phyloP scores from a whole-genome alignment of 2,888 invertebrate species.

The Eurytoma adleriae region DNA sequence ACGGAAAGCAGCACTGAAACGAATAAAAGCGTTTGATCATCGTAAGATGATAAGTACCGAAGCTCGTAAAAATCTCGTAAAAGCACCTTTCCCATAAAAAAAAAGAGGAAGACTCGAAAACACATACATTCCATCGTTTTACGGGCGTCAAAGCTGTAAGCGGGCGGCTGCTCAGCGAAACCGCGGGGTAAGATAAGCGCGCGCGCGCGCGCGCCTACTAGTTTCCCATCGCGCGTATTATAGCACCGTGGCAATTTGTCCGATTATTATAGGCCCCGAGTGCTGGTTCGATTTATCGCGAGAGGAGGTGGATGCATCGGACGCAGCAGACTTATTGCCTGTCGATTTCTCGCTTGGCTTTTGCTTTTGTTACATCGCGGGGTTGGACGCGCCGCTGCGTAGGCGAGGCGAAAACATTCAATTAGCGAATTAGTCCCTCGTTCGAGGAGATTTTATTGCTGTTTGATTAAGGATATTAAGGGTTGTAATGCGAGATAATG shows the following conservation, averaged over 20 bases:
- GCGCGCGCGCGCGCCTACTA: neutral
- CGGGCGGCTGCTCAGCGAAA: neutral
- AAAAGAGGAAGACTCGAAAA: neutral
- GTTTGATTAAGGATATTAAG: conserved; percentile 43
- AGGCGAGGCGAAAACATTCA: conserved; percentile 37
- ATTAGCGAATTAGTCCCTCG: conserved; percentile 42
- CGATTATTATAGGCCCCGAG: conserved; percentile 41
- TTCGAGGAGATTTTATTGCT: conserved; percentile 30
- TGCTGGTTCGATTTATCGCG: conserved; percentile 7
- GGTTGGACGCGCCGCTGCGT: neutral
- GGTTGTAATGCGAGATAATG: neutral
- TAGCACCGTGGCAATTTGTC: conserved; percentile 25
- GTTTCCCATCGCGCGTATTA: neutral
- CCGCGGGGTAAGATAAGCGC: conserved; percentile 17
- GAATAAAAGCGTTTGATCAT: neutral
- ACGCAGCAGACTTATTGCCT: neutral
- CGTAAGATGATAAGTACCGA: too few species aligned
- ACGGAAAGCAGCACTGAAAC: neutral
- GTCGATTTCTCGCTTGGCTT: neutral
- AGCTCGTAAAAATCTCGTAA: neutral
- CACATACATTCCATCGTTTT: conserved; percentile 1
- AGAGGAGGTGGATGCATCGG: conserved; percentile 6
- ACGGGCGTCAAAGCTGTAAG: neutral
- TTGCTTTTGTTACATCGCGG: neutral
- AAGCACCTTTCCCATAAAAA: neutral